Conservation (phyloP, 2,888 invertebrate species). For the Rhabditoides inermis region DNA sequence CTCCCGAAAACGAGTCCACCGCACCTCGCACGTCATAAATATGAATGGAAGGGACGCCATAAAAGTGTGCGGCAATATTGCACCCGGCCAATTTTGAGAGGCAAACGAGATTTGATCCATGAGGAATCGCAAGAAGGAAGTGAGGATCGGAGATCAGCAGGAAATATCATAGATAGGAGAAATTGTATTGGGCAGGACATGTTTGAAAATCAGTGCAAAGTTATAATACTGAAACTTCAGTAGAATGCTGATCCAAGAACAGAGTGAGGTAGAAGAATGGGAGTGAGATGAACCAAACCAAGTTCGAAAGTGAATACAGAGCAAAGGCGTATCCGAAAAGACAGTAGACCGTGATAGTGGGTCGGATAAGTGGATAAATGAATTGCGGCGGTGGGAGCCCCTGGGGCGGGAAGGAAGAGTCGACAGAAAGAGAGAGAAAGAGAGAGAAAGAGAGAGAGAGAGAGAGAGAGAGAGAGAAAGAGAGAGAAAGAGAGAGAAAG, state of each 20-base stretch:
- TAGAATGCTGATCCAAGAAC: background rate
- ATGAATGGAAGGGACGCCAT: too few relatives aligned
- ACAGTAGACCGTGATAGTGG: slow-evolving; percentile 1
- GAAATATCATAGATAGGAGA: too few relatives aligned
- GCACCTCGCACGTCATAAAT: too few relatives aligned
- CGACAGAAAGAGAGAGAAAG: background rate
- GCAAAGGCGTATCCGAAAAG: background rate
- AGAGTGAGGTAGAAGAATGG: background rate
- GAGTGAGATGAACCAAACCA: background rate
- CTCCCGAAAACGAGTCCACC: too few relatives aligned
- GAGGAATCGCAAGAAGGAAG: too few relatives aligned
- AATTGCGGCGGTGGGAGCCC: background rate
- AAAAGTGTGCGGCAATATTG: too few relatives aligned
- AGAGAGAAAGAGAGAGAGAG: background rate
- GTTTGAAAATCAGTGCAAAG: background rate
- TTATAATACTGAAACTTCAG: background rate
- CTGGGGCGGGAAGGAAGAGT: background rate
- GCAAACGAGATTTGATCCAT: too few relatives aligned
- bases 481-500: background rate
- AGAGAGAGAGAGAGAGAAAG: background rate
- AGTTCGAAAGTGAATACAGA: background rate
- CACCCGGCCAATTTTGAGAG: too few relatives aligned
- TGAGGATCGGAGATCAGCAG: too few relatives aligned
- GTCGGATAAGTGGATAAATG: background rate
- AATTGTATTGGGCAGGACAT: too few relatives aligned